These are phyloP conservation scores for Papilio protenor DNA, from an alignment of 2,888 invertebrate species.

Conservation along the genomic window DNA sequence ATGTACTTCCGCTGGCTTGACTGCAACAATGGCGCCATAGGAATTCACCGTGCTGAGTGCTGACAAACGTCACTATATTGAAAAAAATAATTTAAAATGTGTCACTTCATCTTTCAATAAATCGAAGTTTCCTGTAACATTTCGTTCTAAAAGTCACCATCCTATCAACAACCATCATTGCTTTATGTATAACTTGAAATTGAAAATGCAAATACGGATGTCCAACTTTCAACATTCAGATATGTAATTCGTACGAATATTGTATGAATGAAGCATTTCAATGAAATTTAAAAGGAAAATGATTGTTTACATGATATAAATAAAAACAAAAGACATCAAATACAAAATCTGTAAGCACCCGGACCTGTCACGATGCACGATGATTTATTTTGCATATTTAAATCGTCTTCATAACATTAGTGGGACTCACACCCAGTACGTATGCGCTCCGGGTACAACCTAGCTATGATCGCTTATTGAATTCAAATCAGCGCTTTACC, in stretches of 20 bases:
- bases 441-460: slow-evolving; percentile 54
- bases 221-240: background rate
- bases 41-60: slow-evolving; percentile 8
- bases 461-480: slow-evolving; percentile 55
- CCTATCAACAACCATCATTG: background rate
- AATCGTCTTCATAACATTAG: slow-evolving; percentile 24
- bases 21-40: slow-evolving; percentile 62
- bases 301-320: slow-evolving; percentile 15
- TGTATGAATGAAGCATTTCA: background rate
- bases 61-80: background rate
- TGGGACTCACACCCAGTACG: slow-evolving; percentile 44
- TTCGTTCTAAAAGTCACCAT: no score
- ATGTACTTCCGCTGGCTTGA: slow-evolving; percentile 78
- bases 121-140: background rate
- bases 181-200: background rate
- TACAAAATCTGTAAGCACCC: slow-evolving; percentile 15
- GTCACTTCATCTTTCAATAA: background rate
- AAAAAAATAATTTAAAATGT: background rate
- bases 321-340: slow-evolving; percentile 23
- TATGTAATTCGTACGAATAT: background rate
- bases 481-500: slow-evolving; percentile 53
- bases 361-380: slow-evolving; percentile 23
- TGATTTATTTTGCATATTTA: slow-evolving; percentile 31
- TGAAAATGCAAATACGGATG: background rate
- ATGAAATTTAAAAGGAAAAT: slow-evolving; percentile 16